A percentile compares a stretch with the other conserved stretches of the same genome.
Evolutionary conservation across 2,113 vertebrate genomes (phyloP).

Genomic region (Macheiramphus alcinus): DNA sequence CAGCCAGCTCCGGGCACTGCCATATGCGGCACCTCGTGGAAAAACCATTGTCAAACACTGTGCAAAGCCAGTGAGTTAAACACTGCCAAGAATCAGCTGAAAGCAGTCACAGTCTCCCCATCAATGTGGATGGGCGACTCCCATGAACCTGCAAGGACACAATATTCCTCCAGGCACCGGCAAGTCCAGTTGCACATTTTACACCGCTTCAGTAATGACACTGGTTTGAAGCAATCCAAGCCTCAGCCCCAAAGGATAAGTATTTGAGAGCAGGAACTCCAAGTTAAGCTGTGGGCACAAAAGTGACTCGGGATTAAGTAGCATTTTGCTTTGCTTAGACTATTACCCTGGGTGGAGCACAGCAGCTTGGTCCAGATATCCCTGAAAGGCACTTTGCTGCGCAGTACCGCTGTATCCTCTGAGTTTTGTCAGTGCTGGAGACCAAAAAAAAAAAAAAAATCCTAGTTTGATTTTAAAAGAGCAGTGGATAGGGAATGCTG

Average conservation of each 20-base stretch:
- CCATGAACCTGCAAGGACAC: background rate
- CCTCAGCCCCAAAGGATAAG: background rate
- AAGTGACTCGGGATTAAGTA: background rate
- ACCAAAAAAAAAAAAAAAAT: background rate
- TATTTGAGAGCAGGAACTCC: background rate
- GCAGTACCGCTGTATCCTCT: background rate
- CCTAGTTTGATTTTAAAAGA: background rate
- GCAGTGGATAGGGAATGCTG: background rate
- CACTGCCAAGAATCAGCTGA: background rate
- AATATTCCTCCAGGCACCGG: background rate
- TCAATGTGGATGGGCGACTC: background rate
- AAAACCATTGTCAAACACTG: background rate
- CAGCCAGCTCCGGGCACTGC: background rate
- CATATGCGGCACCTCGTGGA: background rate
- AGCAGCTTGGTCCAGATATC: slow-evolving; percentile 4
- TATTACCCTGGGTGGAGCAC: slow-evolving; percentile 31
- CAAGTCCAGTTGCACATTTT: background rate
- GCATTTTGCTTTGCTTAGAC: slow-evolving; percentile 13
- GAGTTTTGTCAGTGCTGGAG: background rate
- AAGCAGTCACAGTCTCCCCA: background rate
- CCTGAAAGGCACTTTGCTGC: background rate
- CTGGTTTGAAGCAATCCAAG: background rate
- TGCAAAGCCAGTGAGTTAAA: background rate
- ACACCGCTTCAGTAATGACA: background rate
- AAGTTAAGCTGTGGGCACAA: background rate